These are phyloP conservation scores for Paraescarpia echinospica DNA, from an alignment of 1,140 invertebrate genomes.

Conservation along the genomic window DNA sequence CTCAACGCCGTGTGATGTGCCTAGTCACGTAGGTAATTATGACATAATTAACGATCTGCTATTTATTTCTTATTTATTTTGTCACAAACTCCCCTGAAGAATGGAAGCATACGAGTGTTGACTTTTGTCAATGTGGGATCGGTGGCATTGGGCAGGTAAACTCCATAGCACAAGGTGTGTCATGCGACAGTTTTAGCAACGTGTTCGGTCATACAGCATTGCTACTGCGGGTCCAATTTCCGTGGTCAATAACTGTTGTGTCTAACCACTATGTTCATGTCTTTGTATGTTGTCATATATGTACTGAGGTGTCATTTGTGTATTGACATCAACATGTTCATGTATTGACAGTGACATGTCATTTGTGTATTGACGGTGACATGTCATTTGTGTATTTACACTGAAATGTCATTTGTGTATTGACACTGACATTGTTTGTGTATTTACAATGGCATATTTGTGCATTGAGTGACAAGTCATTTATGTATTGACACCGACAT, in stretches of 20 bases:
- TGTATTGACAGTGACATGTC: no score
- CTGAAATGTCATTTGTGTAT: no score
- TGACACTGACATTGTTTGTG: no score
- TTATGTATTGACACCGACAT: no score
- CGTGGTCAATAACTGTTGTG: not conserved
- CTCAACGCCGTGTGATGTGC: not conserved
- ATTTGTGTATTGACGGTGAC: no score
- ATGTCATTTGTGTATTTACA: no score
- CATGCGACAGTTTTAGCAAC: not conserved
- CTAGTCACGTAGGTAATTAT: conserved; percentile 5
- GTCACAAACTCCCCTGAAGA: not conserved
- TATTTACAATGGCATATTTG: no score
- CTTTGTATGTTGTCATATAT: not conserved
- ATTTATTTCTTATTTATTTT: conserved; percentile 7
- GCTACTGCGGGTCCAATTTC: not conserved
- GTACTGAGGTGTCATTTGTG: not conserved
- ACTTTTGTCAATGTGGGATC: not conserved
- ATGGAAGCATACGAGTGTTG: not conserved
- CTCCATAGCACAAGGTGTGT: not conserved
- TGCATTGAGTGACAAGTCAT: no score
- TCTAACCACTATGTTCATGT: not conserved
- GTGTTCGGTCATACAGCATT: not conserved
- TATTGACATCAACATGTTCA: no score
- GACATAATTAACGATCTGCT: conserved; percentile 1
- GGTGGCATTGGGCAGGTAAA: not conserved